phyloP scores from a whole-genome alignment of 64 coral and sea anemone genomes.

The Cladopsammia gracilis region DNA sequence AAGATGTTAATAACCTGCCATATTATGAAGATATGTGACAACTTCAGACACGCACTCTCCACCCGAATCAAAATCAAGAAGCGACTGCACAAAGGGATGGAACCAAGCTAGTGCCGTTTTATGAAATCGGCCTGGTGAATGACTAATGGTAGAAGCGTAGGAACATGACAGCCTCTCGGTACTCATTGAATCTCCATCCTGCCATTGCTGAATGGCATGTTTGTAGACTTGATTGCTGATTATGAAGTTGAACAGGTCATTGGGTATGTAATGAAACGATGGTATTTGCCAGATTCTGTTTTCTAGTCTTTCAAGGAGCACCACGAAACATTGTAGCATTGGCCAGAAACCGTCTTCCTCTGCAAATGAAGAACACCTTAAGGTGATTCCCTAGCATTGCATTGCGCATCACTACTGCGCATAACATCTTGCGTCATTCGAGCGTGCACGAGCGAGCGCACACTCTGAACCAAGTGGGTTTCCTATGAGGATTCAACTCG shows the following conservation, averaged over 20 bases:
- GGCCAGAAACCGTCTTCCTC: conserved; percentile 48
- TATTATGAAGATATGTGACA: conserved; percentile 40
- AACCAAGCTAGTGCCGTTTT: conserved; percentile 59
- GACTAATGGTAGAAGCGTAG: too few relatives aligned
- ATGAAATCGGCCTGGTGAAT: not conserved
- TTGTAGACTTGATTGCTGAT: not conserved
- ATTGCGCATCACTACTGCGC: too few relatives aligned
- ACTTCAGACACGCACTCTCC: conserved; percentile 19
- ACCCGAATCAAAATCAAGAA: conserved; percentile 59
- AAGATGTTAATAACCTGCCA: conserved; percentile 48
- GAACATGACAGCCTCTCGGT: not conserved
- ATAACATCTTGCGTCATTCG: too few relatives aligned
- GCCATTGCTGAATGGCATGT: not conserved
- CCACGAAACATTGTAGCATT: conserved; percentile 39
- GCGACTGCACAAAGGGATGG: conserved; percentile 52
- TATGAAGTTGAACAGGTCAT: conserved; percentile 8
- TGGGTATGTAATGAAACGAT: not conserved
- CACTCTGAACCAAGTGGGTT: too few relatives aligned
- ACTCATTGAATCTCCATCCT: not conserved
- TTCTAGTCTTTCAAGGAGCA: conserved; percentile 47
- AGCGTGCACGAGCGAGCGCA: too few relatives aligned
- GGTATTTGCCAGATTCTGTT: conserved; percentile 48
- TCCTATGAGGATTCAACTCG: too few relatives aligned
- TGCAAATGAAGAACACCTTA: not conserved
- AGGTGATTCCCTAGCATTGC: too few relatives aligned